Evolutionary conservation across 2,113 vertebrate species (phyloP).

Genomic region (Syngnathus floridae): DNA sequence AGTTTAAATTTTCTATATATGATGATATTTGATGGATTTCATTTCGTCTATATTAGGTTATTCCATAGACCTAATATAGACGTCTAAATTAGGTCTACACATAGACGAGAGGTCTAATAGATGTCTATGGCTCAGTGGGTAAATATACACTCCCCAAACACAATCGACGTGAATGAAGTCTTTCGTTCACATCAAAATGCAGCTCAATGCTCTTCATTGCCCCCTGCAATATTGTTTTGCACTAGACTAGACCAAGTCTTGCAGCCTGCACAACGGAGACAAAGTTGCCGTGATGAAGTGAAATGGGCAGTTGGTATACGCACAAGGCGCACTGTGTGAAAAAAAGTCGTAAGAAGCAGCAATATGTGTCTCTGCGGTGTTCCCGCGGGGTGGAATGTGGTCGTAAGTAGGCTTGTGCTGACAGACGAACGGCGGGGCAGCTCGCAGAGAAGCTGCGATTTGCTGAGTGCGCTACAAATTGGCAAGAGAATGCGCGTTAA

Average conservation of each 20-base stretch:
- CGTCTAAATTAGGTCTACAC: no score
- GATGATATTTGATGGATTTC: no score
- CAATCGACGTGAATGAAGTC: neutral
- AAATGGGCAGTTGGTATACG: constrained; percentile 35
- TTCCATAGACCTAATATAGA: no score
- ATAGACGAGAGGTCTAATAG: no score
- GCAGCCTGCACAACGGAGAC: constrained; percentile 15
- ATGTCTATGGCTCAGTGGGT: no score
- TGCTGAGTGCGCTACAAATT: constrained; percentile 17
- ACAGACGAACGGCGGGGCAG: constrained; percentile 20
- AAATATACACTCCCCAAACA: neutral
- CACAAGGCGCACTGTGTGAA: constrained; percentile 22
- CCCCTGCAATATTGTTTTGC: neutral
- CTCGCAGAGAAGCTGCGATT: constrained; percentile 23
- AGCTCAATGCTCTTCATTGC: neutral
- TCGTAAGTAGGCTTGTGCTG: constrained; percentile 44
- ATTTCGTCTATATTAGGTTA: no score
- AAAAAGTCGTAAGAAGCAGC: constrained; percentile 16
- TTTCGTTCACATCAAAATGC: neutral
- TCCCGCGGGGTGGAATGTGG: constrained; percentile 22
- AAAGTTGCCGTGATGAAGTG: constrained; percentile 45
- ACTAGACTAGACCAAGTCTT: neutral
- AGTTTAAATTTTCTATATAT: no score
- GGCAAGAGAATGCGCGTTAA: constrained; percentile 2
- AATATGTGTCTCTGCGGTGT: constrained; percentile 17